Base-by-base conservation (phyloP, 2,113 vertebrate genomes). In the Xenopus laevis region DNA sequence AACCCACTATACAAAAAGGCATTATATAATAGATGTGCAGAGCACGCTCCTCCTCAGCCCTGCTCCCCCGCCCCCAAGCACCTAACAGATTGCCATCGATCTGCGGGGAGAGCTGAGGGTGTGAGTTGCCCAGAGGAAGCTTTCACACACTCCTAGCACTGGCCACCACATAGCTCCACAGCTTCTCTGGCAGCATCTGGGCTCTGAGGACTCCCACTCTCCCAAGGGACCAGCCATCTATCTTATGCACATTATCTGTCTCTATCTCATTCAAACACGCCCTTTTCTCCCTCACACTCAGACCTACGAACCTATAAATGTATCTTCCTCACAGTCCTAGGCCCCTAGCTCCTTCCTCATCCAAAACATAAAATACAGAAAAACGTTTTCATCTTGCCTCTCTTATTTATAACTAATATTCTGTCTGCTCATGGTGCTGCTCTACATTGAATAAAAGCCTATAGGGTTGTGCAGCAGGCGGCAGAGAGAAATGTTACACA, bases 1-100 rank as follows among this genome's bases (percentile, higher is more conserved):
- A 61, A 79, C 71, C 33, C 72, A 81, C 75, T 73, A 78, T 71
- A 83, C 81, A 79, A 73, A 79, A 78, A 30, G 78, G 71, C 82
- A 77, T 74, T 77, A 33, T 78, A 79, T 62, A 46, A 67, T 63
- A 73, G 63, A 67, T 17, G 61, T 20, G 13, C 33, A 40, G 62
- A 65, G 30, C 53, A 69, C 63, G 60, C 45, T 23, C 62, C 27
- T 58, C 61, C 71, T 30, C 53, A 1, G 16, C 53, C 50, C 47
- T 52, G 16, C 30, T 46, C 70, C 61, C 44, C 27, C 58, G 2
- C 52, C 18, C 65, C 72, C 57, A 45, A 17, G 64, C 64, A 61
- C 59, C 69, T 53, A 65, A 66, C 71, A 81, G 81, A 72, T 75
- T 80, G 79, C 78, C 17, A 77, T 70, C 66, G 68, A 71, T 62